These are phyloP conservation scores for Brachionus sp. DNA, from an alignment of 1,140 invertebrate species.

Conservation along the genomic window DNA sequence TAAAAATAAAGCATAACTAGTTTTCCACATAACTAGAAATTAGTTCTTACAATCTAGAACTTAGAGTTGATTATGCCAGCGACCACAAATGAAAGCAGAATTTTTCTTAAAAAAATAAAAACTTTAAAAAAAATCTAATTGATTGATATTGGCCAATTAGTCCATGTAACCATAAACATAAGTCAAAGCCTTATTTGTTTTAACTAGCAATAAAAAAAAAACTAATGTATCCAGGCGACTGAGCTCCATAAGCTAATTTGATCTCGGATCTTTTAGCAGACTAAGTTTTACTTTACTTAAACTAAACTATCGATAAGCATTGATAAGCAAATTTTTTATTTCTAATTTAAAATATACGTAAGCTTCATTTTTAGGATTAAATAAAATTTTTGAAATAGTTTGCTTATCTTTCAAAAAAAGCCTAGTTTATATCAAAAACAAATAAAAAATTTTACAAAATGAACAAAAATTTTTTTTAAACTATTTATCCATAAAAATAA, in stretches of 20 bases:
- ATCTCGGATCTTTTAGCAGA: neutral
- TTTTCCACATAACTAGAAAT: too few relatives aligned
- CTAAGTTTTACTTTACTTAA: neutral
- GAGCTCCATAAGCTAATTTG: neutral
- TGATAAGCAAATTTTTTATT: neutral
- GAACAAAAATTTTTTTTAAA: neutral
- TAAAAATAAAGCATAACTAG: too few relatives aligned
- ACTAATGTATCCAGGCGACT: neutral
- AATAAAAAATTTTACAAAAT: neutral
- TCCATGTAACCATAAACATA: neutral
- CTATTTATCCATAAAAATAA: neutral
- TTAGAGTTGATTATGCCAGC: neutral
- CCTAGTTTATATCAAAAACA: neutral
- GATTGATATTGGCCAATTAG: neutral
- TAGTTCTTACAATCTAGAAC: neutral
- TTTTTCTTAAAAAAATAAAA: neutral
- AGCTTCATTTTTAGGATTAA: neutral
- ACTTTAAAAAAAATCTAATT: neutral
- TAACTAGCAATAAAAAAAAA: neutral
- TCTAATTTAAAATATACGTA: neutral
- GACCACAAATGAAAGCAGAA: neutral
- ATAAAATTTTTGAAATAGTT: neutral
- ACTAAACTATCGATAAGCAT: neutral
- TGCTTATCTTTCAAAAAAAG: neutral
- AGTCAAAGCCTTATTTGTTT: neutral